Evolutionary conservation across 2,888 invertebrate species (phyloP), one percentile per base, ranked within the genome.

Genomic region (Mactromeris polynyma): DNA sequence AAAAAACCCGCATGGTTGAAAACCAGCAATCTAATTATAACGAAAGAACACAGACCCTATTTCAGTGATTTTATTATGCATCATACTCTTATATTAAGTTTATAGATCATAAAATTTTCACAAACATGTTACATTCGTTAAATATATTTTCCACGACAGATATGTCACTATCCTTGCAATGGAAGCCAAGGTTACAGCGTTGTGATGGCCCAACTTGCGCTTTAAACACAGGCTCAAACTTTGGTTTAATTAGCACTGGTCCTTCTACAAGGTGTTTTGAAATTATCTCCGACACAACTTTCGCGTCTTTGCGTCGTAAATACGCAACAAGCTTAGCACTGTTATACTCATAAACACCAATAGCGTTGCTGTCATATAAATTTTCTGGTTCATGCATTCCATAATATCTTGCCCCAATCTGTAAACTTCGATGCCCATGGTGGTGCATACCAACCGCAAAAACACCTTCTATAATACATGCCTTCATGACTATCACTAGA

Each of bases 391-490:
- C 78, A 33, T 11, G 78, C n/a, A 36, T 78, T 78, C 78, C 78
- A 78, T 19, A 36, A 64, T 83, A 83, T 54, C 64, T 33, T 26
- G 21, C 40, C 26, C 83, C 64, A 64, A 64, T 33, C 14, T 69
- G 33, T 14, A 83, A 40, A 36, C 64, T 14, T 21, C 69, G 64
- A 17, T 40, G 4, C 9, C 83, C 64, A 42, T 64, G 69, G n/a
- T 83, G 83, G 69, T 83, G 83, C 83, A 83, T 83, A 17, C 69
- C 83, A 17, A 83, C 69, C 26, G 83, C 83, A 69, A 38, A 69
- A 26, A 83, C 17, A 17, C 64, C 69, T 69, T 83, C 83, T 11
- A 83, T 69, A 33, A 83, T 69, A 40, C 54, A 54, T 81, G 54
- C 64, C 69, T 36, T 83, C 64, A 83, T 83, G n/a, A n/a, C n/a